Evolutionary conservation across 2,797 vertebrate species (phyloP).

Genomic region (Hypotaenidia okinawae): DNA sequence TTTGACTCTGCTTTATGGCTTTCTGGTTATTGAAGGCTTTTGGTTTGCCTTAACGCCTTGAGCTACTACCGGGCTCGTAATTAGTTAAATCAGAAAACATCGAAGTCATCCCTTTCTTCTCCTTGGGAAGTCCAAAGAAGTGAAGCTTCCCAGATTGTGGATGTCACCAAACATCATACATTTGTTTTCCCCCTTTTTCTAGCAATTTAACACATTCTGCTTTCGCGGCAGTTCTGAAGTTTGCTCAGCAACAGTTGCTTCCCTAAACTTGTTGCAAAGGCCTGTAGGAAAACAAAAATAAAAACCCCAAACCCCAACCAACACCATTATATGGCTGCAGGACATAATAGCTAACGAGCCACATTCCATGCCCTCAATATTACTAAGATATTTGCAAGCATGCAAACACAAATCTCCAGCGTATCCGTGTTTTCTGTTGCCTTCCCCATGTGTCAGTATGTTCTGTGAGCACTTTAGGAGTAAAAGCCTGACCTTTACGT

Average conservation of each 20-base stretch:
- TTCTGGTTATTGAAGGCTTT: neutral
- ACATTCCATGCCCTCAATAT: constrained; percentile 8
- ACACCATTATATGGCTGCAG: constrained; percentile 7
- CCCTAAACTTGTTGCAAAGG: neutral
- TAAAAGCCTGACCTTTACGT: neutral
- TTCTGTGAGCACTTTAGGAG: neutral
- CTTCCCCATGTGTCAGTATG: neutral
- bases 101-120: constrained; percentile 52
- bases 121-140: constrained; percentile 56
- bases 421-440: neutral
- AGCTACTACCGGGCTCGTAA: neutral
- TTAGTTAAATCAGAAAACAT: constrained; percentile 16
- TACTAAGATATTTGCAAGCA: neutral
- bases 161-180: constrained; percentile 56
- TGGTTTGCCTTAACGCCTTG: neutral
- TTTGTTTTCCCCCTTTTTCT: constrained; percentile 39
- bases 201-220: constrained; percentile 40
- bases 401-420: neutral
- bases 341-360: constrained; percentile 20
- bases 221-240: constrained; percentile 49
- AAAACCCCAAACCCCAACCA: neutral
- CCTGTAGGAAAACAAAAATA: neutral
- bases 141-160: constrained; percentile 62
- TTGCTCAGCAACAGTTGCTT: constrained; percentile 53
- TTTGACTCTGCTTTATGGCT: neutral